phyloP scores from a whole-genome alignment of 2,888 invertebrate species.

The Mythimna ferrago region DNA sequence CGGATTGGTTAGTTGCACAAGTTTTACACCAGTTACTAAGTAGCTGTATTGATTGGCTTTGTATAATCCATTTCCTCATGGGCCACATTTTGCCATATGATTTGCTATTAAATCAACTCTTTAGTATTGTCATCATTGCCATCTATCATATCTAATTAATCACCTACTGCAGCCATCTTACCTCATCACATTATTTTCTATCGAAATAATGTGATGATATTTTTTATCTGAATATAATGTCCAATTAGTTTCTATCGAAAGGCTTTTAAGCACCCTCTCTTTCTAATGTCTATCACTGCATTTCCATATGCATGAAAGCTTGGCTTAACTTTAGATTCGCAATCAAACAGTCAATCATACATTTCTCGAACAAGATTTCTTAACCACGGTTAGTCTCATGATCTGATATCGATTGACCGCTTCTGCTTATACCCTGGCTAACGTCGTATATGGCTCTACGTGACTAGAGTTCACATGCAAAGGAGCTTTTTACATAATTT shows the following conservation, averaged over 20 bases:
- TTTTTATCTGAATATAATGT: too few relatives aligned
- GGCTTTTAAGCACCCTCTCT: neutral
- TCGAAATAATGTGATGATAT: too few relatives aligned
- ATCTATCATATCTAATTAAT: constrained; percentile 1
- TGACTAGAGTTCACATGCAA: constrained; percentile 68
- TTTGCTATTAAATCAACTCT: neutral
- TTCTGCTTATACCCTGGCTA: constrained; percentile 58
- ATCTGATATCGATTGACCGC: constrained; percentile 50
- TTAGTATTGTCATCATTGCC: neutral
- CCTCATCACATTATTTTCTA: too few relatives aligned
- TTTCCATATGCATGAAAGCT: neutral
- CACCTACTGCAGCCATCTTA: neutral
- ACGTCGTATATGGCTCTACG: constrained; percentile 61
- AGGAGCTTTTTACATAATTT: constrained; percentile 70
- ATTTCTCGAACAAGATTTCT: neutral
- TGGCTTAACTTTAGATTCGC: neutral
- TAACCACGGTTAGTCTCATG: constrained; percentile 10
- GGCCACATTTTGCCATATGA: neutral
- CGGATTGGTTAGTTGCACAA: neutral
- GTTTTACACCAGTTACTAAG: neutral
- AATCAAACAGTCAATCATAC: neutral
- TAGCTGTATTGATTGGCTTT: neutral
- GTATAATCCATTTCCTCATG: neutral
- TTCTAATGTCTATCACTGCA: neutral
- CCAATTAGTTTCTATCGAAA: too few relatives aligned